Conservation (phyloP, 2,888 invertebrate genomes). For the Crioceris asparagi region DNA sequence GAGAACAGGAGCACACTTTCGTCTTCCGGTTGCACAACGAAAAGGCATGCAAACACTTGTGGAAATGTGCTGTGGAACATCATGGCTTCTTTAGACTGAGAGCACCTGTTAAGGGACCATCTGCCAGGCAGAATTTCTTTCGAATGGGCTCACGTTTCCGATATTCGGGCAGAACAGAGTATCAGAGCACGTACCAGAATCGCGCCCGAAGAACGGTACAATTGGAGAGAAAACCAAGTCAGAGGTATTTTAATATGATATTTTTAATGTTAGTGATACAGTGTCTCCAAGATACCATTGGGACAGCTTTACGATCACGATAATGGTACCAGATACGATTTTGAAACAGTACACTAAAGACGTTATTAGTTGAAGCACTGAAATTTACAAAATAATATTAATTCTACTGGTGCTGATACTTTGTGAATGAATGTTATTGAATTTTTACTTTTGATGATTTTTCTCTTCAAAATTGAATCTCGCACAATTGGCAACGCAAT, state of each 20-base stretch:
- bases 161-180: constrained; percentile 84
- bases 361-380: too few species aligned
- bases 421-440: too few species aligned
- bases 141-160: constrained; percentile 97
- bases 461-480: too few species aligned
- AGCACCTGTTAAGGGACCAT: constrained; percentile 79
- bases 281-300: too few species aligned
- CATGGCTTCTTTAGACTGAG: constrained; percentile 97
- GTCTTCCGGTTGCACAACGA: constrained; percentile 92
- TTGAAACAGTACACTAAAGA: too few species aligned
- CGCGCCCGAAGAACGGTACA: constrained; percentile 86
- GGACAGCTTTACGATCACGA: too few species aligned
- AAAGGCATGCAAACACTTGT: constrained; percentile 97
- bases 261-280: too few species aligned
- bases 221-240: constrained; percentile 93
- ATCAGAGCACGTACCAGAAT: constrained; percentile 88
- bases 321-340: too few species aligned
- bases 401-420: too few species aligned
- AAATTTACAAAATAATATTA: too few species aligned
- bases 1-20: constrained; percentile 97
- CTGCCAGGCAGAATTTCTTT: constrained; percentile 90
- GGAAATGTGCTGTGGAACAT: constrained; percentile 99
- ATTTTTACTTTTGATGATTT: too few species aligned
- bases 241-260: constrained; percentile 52
- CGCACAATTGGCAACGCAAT: too few species aligned